Evolutionary conservation across 2,888 invertebrate genomes (phyloP).

Genomic region (Chydorus sphaericus): DNA sequence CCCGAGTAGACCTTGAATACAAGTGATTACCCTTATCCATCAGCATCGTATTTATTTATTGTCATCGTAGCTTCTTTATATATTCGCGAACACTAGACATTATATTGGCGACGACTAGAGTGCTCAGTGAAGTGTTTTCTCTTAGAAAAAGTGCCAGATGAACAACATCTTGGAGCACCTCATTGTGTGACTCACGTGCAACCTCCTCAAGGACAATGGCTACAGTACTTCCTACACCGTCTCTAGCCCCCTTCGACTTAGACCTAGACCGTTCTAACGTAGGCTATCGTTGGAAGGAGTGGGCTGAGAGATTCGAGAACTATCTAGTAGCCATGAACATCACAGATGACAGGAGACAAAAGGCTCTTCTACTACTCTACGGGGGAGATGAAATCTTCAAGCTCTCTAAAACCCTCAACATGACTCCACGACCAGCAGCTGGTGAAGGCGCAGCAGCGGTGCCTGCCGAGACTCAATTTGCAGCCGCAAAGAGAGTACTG

Average conservation of each 20-base stretch:
- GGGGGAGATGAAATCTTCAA: not conserved
- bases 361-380: not conserved
- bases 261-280: not conserved
- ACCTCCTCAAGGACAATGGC: too few species aligned
- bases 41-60: too few species aligned
- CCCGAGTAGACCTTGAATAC: too few species aligned
- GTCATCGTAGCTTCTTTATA: too few species aligned
- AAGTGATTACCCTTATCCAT: too few species aligned
- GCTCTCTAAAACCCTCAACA: conserved; percentile 1
- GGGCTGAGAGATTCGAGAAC: conserved; percentile 1
- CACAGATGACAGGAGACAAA: not conserved
- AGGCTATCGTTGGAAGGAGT: not conserved
- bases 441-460: not conserved
- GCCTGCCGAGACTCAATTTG: not conserved
- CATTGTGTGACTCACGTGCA: too few species aligned
- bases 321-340: not conserved
- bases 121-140: too few species aligned
- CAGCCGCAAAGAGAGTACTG: not conserved
- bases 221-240: too few species aligned
- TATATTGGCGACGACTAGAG: too few species aligned
- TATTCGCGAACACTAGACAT: too few species aligned
- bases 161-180: too few species aligned
- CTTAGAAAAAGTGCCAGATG: too few species aligned
- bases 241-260: conserved; percentile 1
- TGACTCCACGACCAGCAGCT: not conserved